Evolutionary conservation across 2,797 vertebrate genomes (phyloP).

Genomic region (Novumbra hubbsi): DNA sequence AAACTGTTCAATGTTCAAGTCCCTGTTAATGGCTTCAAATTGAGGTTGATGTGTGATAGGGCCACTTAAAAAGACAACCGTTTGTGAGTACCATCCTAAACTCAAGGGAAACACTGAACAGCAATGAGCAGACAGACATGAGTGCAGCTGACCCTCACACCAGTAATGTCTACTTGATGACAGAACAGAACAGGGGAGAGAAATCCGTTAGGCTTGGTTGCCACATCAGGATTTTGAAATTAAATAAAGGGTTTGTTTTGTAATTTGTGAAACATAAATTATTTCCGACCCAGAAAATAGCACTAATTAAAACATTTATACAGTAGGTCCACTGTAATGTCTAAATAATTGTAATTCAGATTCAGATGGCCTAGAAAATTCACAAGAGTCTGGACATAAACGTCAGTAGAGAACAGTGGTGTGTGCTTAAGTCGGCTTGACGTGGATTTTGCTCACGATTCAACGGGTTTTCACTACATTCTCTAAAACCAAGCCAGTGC

Average conservation of each 20-base stretch:
- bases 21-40: constrained; percentile 23
- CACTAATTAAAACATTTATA: no score
- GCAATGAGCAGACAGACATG: background rate
- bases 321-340: no score
- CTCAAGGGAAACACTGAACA: background rate
- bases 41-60: constrained; percentile 14
- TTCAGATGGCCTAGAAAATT: no score
- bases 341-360: no score
- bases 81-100: background rate
- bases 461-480: constrained; percentile 13
- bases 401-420: no score
- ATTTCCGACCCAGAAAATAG: no score
- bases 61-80: constrained; percentile 15
- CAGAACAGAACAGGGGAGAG: background rate
- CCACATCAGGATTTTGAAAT: no score
- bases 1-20: constrained; percentile 14
- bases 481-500: constrained; percentile 25
- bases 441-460: no score
- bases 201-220: no score
- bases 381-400: background rate
- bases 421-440: no score
- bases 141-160: background rate
- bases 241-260: no score
- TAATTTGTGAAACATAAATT: no score
- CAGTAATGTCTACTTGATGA: background rate